Percentiles rank a stretch among this genome's conserved stretches.
Conservation (phyloP, 2,888 invertebrate genomes). For the Alviniconcha strummeri region DNA sequence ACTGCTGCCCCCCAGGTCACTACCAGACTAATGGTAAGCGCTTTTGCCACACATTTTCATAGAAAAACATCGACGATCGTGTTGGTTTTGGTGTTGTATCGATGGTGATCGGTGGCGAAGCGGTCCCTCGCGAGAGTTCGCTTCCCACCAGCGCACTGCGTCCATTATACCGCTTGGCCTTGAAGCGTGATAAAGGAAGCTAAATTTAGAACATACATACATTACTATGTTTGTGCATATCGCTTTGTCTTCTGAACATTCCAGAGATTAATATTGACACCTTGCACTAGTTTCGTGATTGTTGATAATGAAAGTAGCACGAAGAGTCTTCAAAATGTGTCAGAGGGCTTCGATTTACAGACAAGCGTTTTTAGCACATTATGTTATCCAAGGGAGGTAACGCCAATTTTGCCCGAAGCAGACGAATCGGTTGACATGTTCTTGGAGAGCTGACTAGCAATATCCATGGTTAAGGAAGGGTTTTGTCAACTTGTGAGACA, state of each 20-base stretch:
- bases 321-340: background rate
- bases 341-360: slow-evolving; percentile 13
- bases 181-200: slow-evolving; percentile 13
- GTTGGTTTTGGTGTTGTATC: background rate
- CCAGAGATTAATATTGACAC: background rate
- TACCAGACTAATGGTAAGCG: slow-evolving; percentile 2
- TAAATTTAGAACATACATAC: slow-evolving; percentile 22
- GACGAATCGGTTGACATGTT: too few species aligned
- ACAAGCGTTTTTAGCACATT: slow-evolving; percentile 10
- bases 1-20: background rate
- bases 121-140: background rate
- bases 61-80: background rate
- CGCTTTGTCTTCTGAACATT: background rate
- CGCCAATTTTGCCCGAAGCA: background rate
- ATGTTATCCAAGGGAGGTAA: slow-evolving; percentile 18
- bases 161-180: slow-evolving; percentile 26
- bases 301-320: slow-evolving; percentile 24
- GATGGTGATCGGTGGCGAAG: slow-evolving; percentile 16
- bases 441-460: too few species aligned
- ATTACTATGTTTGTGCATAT: slow-evolving; percentile 3
- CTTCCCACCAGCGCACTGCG: slow-evolving; percentile 13
- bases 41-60: background rate
- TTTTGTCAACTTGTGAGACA: too few species aligned
- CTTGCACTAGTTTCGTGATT: background rate
- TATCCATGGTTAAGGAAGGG: too few species aligned